A percentile compares a stretch with the other conserved stretches of the same genome.
Evolutionary conservation across 2,797 vertebrate genomes (phyloP).

Genomic region (Dermochelys coriacea): DNA sequence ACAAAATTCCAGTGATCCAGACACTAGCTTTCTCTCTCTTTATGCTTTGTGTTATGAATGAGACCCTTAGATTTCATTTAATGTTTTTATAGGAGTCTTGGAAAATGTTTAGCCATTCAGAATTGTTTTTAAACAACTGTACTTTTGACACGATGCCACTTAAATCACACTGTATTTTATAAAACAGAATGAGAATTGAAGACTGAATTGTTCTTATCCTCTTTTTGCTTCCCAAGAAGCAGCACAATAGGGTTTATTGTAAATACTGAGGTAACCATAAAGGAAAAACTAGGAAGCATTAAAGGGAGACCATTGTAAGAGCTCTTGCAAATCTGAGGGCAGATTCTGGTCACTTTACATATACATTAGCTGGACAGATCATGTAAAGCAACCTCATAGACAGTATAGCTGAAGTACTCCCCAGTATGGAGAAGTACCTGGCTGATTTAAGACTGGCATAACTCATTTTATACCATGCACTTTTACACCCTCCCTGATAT

Average conservation of each 20-base stretch:
- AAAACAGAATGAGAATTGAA: neutral
- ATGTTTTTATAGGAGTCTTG: neutral
- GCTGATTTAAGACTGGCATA: neutral
- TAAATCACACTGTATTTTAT: neutral
- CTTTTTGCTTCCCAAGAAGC: neutral
- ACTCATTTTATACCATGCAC: neutral
- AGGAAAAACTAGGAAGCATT: neutral
- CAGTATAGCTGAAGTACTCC: neutral
- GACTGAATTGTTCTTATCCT: neutral
- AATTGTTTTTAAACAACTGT: neutral
- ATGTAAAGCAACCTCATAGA: neutral
- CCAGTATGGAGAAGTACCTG: neutral
- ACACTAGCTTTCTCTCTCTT: neutral
- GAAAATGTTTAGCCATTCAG: neutral
- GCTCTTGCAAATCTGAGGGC: neutral
- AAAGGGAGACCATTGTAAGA: neutral
- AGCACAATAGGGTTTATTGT: neutral
- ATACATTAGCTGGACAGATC: neutral
- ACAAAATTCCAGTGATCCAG: neutral
- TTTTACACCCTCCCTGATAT: neutral
- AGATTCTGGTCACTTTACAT: neutral
- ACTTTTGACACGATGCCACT: neutral
- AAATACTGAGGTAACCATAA: neutral
- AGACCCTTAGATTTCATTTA: neutral
- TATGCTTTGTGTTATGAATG: neutral